A percentile compares a stretch with the other conserved stretches of the same genome.
Evolutionary conservation across 2,797 vertebrate genomes (phyloP).

Genomic region (Cyprinella venusta): DNA sequence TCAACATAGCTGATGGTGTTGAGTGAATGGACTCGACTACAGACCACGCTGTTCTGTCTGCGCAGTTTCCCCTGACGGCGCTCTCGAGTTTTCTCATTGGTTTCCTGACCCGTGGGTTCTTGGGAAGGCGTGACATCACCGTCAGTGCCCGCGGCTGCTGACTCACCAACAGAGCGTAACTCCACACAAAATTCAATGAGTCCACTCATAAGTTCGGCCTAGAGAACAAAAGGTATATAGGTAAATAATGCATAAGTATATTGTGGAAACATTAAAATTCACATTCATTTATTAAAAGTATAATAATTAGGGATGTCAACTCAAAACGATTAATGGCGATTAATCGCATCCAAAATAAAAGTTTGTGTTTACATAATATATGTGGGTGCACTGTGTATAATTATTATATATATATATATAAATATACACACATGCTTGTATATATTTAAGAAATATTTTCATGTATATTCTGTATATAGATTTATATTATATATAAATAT

Average conservation of each 20-base stretch:
- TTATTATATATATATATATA: too few relatives aligned
- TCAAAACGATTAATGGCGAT: too few relatives aligned
- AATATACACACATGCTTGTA: too few relatives aligned
- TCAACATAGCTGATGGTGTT: conserved; percentile 93
- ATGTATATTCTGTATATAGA: too few relatives aligned
- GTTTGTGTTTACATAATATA: too few relatives aligned
- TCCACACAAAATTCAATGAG: conserved; percentile 95
- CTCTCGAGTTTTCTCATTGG: conserved; percentile 55
- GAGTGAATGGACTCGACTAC: conserved; percentile 86
- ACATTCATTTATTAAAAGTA: neutral
- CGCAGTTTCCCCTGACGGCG: conserved; percentile 79
- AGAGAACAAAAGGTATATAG: conserved; percentile 2
- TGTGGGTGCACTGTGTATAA: too few relatives aligned
- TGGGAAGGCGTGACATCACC: conserved; percentile 52
- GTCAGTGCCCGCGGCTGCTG: conserved; percentile 62
- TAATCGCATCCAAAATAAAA: too few relatives aligned
- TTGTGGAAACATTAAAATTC: neutral
- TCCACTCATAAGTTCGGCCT: conserved; percentile 93
- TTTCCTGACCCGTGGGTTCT: conserved; percentile 46
- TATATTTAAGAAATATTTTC: too few relatives aligned
- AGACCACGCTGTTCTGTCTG: conserved; percentile 86
- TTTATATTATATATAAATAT: too few relatives aligned
- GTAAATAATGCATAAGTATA: neutral
- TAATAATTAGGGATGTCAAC: too few relatives aligned
- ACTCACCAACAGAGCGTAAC: conserved; percentile 75